Evolutionary conservation across 2,113 vertebrate species (phyloP).

Genomic region (Peromyscus leucopus): DNA sequence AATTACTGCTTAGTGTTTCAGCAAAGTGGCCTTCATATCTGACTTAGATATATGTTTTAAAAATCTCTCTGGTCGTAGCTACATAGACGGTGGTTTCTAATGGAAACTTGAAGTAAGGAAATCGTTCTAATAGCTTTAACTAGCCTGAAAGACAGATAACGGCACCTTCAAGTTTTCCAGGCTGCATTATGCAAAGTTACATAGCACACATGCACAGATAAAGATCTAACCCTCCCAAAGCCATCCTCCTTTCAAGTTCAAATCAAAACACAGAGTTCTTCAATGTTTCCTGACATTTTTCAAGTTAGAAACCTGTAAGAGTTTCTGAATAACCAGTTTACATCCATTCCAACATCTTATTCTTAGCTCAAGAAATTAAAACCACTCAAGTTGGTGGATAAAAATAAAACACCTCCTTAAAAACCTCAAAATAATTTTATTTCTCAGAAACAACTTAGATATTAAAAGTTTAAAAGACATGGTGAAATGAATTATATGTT

Average conservation of each 20-base stretch:
- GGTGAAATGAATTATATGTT: slow-evolving; percentile 28
- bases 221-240: neutral
- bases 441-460: slow-evolving; percentile 33
- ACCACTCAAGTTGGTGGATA: neutral
- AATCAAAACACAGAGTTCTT: slow-evolving; percentile 26
- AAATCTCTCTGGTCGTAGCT: neutral
- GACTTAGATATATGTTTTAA: neutral
- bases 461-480: neutral
- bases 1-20: slow-evolving; percentile 20
- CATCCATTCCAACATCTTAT: slow-evolving; percentile 6
- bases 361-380: slow-evolving; percentile 44
- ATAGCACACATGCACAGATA: neutral
- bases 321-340: slow-evolving; percentile 28
- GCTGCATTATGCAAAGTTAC: neutral
- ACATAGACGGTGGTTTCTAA: neutral
- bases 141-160: neutral
- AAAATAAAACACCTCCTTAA: slow-evolving; percentile 41
- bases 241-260: neutral
- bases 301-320: neutral
- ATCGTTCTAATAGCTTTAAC: neutral
- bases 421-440: slow-evolving; percentile 22
- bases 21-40: neutral
- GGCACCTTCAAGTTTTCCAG: neutral
- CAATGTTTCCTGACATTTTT: slow-evolving; percentile 2
- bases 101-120: slow-evolving; percentile 48